Conservation (phyloP, 2,113 vertebrate genomes). For the Rhinichthys klamathensis region DNA sequence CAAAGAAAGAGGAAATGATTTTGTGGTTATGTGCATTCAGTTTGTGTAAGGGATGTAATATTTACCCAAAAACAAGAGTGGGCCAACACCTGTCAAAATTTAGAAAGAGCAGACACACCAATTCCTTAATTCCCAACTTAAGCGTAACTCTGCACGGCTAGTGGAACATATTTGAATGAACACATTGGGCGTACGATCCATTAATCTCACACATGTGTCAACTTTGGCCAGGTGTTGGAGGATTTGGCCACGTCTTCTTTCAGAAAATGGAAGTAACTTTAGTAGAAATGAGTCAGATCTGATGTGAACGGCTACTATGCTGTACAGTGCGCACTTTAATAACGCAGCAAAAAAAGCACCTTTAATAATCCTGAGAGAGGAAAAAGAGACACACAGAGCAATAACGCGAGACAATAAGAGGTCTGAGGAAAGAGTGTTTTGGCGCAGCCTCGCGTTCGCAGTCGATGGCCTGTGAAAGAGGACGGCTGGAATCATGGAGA, state of each 20-base stretch:
- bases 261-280: conserved; percentile 46
- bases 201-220: conserved; percentile 52
- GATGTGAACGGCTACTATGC: conserved; percentile 31
- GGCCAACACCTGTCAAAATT: conserved; percentile 14
- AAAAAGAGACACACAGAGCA: conserved; percentile 29
- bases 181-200: conserved; percentile 26
- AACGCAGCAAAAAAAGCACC: conserved; percentile 1
- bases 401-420: conserved; percentile 49
- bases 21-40: neutral
- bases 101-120: neutral
- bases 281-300: conserved; percentile 43
- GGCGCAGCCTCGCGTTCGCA: conserved; percentile 16
- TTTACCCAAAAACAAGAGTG: conserved; percentile 16
- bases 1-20: neutral
- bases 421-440: conserved; percentile 55
- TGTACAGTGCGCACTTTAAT: conserved; percentile 28
- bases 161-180: conserved; percentile 15
- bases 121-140: conserved; percentile 13
- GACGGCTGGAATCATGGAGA: conserved; percentile 37
- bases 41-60: conserved; percentile 13
- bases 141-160: conserved; percentile 4
- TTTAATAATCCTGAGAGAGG: conserved; percentile 10
- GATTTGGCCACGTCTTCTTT: conserved; percentile 36
- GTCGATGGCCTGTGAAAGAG: conserved; percentile 49
- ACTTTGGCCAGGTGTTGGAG: conserved; percentile 40